Percentiles rank a stretch among this genome's conserved stretches.
phyloP scores from a whole-genome alignment of 2,888 invertebrate genomes.

The Ellobium chinense region DNA sequence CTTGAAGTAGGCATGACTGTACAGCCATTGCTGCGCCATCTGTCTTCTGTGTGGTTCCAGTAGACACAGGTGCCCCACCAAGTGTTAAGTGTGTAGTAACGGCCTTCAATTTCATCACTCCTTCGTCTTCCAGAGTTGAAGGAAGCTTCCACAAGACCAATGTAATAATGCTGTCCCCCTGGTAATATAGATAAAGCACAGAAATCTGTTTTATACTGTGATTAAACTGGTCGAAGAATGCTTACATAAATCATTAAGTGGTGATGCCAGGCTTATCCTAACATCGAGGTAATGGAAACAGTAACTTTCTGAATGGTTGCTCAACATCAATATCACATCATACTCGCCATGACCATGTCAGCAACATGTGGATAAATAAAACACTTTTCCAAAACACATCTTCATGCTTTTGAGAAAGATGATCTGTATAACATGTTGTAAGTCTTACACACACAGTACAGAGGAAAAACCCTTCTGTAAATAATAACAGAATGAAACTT shows the following conservation, averaged over 20 bases:
- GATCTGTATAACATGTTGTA: too few species aligned
- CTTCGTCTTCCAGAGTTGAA: slow-evolving; percentile 71
- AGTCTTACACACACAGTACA: too few species aligned
- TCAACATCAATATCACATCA: too few species aligned
- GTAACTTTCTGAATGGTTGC: too few species aligned
- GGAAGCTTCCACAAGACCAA: slow-evolving; percentile 72
- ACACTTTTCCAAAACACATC: too few species aligned
- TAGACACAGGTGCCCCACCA: slow-evolving; percentile 76
- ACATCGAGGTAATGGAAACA: too few species aligned
- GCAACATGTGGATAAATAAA: too few species aligned
- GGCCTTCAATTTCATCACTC: slow-evolving; percentile 64
- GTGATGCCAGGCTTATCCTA: too few species aligned
- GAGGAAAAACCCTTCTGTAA: too few species aligned
- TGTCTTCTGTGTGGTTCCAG: slow-evolving; percentile 63
- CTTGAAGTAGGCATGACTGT: slow-evolving; percentile 61
- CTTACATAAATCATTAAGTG: background rate
- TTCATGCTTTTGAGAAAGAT: too few species aligned
- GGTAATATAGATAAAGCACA: slow-evolving; percentile 28
- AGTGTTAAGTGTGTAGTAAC: slow-evolving; percentile 69
- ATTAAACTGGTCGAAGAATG: background rate
- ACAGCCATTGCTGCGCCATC: slow-evolving; percentile 74
- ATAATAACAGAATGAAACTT: too few species aligned
- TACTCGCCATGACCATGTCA: too few species aligned
- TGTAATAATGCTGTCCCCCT: slow-evolving; percentile 67
- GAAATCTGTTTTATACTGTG: background rate